phyloP scores from a whole-genome alignment of 1,140 invertebrate species.

The Schlechtendalia chinensis region DNA sequence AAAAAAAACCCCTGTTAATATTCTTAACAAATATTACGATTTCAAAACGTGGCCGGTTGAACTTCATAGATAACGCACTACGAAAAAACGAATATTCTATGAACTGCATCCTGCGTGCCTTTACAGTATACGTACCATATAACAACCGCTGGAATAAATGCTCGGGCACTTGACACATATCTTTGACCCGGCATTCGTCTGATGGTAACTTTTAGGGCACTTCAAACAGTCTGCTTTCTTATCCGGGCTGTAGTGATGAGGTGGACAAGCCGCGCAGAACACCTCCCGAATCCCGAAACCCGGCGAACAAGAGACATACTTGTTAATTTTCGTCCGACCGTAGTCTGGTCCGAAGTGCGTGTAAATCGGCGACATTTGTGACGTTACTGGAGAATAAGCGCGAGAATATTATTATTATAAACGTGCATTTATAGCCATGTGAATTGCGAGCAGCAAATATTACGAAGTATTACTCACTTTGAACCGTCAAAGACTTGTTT shows the following conservation, averaged over 20 bases:
- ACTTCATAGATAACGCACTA: no score
- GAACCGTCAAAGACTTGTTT: constrained; percentile 11
- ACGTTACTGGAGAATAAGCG: neutral
- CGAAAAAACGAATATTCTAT: no score
- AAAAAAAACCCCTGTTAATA: no score
- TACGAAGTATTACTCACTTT: constrained; percentile 8
- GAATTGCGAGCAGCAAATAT: no score
- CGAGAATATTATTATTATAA: neutral
- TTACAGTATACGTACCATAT: neutral
- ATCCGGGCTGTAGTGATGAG: constrained; percentile 17
- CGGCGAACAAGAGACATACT: neutral
- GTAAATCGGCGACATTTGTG: neutral
- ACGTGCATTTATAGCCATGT: neutral
- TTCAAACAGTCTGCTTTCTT: neutral
- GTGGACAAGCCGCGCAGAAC: constrained; percentile 14
- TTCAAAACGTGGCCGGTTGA: no score
- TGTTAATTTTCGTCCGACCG: neutral
- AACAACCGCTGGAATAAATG: constrained; percentile 8
- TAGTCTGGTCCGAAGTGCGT: neutral
- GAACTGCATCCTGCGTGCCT: neutral
- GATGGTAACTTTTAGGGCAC: constrained; percentile 13
- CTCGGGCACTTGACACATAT: constrained; percentile 12
- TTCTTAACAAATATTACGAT: no score
- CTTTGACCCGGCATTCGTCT: neutral
- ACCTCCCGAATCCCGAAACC: constrained; percentile 12